phyloP scores from a whole-genome alignment of 2,888 invertebrate genomes.

The Lithophane ornitopus region DNA sequence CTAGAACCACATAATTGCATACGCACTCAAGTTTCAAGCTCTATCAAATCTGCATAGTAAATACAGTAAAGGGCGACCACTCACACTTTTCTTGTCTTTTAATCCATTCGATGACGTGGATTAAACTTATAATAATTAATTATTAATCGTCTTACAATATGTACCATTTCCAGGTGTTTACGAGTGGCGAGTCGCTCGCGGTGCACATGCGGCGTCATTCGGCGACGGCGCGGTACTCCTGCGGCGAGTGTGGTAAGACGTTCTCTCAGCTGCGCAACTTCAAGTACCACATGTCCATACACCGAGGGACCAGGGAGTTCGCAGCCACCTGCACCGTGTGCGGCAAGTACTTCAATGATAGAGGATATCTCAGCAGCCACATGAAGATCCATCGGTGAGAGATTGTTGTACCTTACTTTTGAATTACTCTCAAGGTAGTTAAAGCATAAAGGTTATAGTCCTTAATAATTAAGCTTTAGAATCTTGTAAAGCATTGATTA shows the following conservation, averaged over 20 bases:
- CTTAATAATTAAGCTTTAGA: neutral
- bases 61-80: neutral
- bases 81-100: neutral
- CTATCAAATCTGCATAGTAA: constrained; percentile 18
- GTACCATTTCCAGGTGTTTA: constrained; percentile 75
- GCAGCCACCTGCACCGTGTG: constrained; percentile 92
- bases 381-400: constrained; percentile 94
- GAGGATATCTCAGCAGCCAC: constrained; percentile 95
- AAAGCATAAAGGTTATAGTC: neutral
- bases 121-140: neutral
- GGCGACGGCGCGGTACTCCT: constrained; percentile 90
- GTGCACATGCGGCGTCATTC: constrained; percentile 76
- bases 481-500: neutral
- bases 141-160: neutral
- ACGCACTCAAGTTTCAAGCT: constrained; percentile 13
- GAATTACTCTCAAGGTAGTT: neutral
- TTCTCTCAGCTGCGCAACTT: constrained; percentile 96
- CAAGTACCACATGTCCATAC: constrained; percentile 95
- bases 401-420: neutral
- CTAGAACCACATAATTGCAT: constrained; percentile 9
- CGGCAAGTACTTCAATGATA: constrained; percentile 96
- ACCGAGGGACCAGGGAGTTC: constrained; percentile 95
- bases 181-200: constrained; percentile 70
- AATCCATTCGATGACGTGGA: neutral
- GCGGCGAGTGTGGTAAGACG: constrained; percentile 94